Percentiles rank a stretch among this genome's conserved stretches.
Evolutionary conservation across 2,797 vertebrate species (phyloP).

Genomic region (Melanotaenia nigrans): DNA sequence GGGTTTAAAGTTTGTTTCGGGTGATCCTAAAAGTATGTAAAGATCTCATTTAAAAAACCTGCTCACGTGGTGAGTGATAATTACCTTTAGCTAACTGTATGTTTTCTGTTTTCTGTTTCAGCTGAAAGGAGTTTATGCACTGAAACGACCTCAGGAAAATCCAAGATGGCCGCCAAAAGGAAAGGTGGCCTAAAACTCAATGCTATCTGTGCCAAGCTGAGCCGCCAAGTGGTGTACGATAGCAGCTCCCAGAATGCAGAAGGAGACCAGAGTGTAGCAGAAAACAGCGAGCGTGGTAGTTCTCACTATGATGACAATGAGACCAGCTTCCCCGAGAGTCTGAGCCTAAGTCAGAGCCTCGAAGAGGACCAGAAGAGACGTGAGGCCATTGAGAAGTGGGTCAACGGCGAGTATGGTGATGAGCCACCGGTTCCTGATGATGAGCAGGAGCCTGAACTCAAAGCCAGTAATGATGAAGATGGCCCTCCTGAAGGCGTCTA

Average conservation of each 20-base stretch:
- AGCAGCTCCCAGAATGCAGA: slow-evolving; percentile 87
- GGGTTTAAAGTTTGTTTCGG: slow-evolving; percentile 24
- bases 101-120: slow-evolving; percentile 61
- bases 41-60: slow-evolving; percentile 14
- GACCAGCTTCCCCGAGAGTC: slow-evolving; percentile 83
- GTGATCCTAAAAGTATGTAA: not conserved
- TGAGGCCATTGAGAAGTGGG: slow-evolving; percentile 99
- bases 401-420: slow-evolving; percentile 96
- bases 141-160: slow-evolving; percentile 97
- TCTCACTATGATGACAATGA: slow-evolving; percentile 85
- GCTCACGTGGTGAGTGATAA: slow-evolving; percentile 8
- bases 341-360: slow-evolving; percentile 84
- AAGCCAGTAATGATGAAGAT: slow-evolving; percentile 80
- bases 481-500: slow-evolving; percentile 94
- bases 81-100: slow-evolving; percentile 27
- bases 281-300: slow-evolving; percentile 85
- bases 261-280: slow-evolving; percentile 80
- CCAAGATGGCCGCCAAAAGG: slow-evolving; percentile 99
- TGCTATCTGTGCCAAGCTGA: slow-evolving; percentile 99
- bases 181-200: slow-evolving; percentile 99
- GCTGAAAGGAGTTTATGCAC: slow-evolving; percentile 99
- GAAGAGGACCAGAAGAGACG: slow-evolving; percentile 96
- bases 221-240: slow-evolving; percentile 97
- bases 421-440: slow-evolving; percentile 81
- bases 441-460: slow-evolving; percentile 75